Base-by-base conservation (phyloP, 2,888 invertebrate genomes). In the Folsomia candida region DNA sequence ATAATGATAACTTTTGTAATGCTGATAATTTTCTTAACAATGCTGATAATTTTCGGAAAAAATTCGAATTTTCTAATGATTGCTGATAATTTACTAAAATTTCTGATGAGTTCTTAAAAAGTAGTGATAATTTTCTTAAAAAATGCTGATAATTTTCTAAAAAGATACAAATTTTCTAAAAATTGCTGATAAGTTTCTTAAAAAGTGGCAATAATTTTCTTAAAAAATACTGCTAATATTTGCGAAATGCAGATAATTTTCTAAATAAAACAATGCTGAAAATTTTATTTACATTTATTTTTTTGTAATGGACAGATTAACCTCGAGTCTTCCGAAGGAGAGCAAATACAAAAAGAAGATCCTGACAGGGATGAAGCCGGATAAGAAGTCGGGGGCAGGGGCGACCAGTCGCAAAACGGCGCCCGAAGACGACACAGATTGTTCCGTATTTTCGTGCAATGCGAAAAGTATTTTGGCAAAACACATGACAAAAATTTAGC, bases 311-410 rank as follows among this genome's bases (percentile, higher is more conserved):
- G 54, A 6, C 65, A 70, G 70, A 62, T 67, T 62, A 24, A 26
- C 70, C 6, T 29, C 51, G 11, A 54, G 47, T 29, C 51, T 73
- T 18, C 73, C 73, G 9, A 68, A 70, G 60, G 66, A 26, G 18
- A 73, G 54, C 27, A 54, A 65, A 51, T 24, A 68, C 14, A 68
- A 70, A 4, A 73, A 70, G 26, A 25, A 68, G 60, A 70, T 73
- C n/a, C 22, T 61, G 26, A 68, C 61, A 26, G 73, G 73, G 6
- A 59, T 66, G 18, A 20, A 64, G 37, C 20, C 28, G 22, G 62
- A 62, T n/a, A 28, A 14, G 4, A 20, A 62, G 24, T 4, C 11
- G 14, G 29, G 9, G 29, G 9, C n/a, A 28, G 62, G 29, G 4
- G 22, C 20, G 11, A 22, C 54, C 4, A 54, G 54, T 37, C 37